phyloP scores from a whole-genome alignment of 2,888 invertebrate genomes.

The Leucozona laternaria region DNA sequence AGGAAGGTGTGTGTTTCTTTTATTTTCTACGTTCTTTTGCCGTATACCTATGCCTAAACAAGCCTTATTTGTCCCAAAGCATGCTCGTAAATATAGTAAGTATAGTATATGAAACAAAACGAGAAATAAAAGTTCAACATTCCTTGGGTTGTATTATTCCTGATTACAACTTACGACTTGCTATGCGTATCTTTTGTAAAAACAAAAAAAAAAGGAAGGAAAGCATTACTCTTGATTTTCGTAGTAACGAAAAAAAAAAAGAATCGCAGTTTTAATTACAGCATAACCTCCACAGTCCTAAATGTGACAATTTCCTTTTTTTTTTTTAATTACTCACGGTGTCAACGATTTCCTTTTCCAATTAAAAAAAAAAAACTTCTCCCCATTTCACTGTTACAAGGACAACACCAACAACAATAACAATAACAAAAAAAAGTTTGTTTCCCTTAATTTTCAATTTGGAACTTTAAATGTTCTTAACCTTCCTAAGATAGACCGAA shows the following conservation, averaged over 20 bases:
- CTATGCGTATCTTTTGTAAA: not conserved
- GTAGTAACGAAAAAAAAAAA: not conserved
- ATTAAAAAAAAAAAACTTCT: conserved; percentile 67
- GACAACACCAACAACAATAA: not conserved
- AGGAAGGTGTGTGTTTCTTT: not conserved
- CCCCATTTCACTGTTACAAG: conserved; percentile 41
- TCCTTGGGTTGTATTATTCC: conserved; percentile 14
- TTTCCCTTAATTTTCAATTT: conserved; percentile 57
- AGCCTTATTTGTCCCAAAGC: conserved; percentile 21
- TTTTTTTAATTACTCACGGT: conserved; percentile 68
- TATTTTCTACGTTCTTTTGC: not conserved
- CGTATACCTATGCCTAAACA: not conserved
- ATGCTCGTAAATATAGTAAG: conserved; percentile 8
- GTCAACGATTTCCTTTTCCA: conserved; percentile 64
- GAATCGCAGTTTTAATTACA: conserved; percentile 21
- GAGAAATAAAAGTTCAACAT: conserved; percentile 18
- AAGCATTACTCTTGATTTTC: conserved; percentile 14
- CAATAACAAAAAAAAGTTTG: conserved; percentile 10
- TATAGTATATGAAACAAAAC: conserved; percentile 5
- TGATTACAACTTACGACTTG: conserved; percentile 17
- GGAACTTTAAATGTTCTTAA: conserved; percentile 55
- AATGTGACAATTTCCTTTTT: conserved; percentile 43
- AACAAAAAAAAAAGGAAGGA: not conserved
- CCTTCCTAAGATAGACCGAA: conserved; percentile 23
- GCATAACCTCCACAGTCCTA: conserved; percentile 21